Percentiles rank a stretch among this genome's conserved stretches.
phyloP scores from a whole-genome alignment of 2,888 invertebrate species.

The Hymenopus coronatus region DNA sequence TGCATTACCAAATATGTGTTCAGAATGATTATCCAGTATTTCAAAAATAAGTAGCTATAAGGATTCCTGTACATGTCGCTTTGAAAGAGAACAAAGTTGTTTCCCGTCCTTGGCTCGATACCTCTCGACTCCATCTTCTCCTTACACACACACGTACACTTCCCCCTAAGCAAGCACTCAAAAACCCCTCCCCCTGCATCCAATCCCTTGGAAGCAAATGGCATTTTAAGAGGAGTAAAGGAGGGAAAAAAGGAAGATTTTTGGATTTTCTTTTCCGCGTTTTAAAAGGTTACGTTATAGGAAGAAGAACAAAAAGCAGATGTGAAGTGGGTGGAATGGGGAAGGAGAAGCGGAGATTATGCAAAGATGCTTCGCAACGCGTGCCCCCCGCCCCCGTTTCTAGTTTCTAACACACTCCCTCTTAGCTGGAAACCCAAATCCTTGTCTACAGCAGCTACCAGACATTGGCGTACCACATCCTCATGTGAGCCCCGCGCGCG shows the following conservation, averaged over 20 bases:
- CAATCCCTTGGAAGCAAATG: conserved; percentile 24
- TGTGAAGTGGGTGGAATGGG: not conserved
- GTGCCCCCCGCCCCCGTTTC: not conserved
- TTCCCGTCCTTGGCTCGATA: conserved; percentile 1
- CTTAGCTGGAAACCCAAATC: not conserved
- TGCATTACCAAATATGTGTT: no score
- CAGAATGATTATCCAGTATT: no score
- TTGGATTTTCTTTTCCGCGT: conserved; percentile 15
- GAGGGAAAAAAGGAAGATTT: conserved; percentile 8
- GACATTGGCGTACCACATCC: not conserved
- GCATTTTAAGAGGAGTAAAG: conserved; percentile 25
- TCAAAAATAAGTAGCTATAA: no score
- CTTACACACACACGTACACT: conserved; percentile 7
- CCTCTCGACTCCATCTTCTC: conserved; percentile 1
- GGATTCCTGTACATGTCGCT: not conserved
- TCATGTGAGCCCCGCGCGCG: not conserved
- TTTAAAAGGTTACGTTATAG: conserved; percentile 22
- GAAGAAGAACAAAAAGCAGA: conserved; percentile 1
- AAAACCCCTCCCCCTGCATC: not conserved
- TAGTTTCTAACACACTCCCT: not conserved
- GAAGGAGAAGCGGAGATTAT: conserved; percentile 8
- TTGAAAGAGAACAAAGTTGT: conserved; percentile 5
- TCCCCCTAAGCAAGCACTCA: conserved; percentile 21
- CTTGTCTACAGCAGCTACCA: not conserved
- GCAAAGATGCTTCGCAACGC: conserved; percentile 17